phyloP scores from a whole-genome alignment of 2,113 vertebrate species.

The Neomonachus schauinslandi region DNA sequence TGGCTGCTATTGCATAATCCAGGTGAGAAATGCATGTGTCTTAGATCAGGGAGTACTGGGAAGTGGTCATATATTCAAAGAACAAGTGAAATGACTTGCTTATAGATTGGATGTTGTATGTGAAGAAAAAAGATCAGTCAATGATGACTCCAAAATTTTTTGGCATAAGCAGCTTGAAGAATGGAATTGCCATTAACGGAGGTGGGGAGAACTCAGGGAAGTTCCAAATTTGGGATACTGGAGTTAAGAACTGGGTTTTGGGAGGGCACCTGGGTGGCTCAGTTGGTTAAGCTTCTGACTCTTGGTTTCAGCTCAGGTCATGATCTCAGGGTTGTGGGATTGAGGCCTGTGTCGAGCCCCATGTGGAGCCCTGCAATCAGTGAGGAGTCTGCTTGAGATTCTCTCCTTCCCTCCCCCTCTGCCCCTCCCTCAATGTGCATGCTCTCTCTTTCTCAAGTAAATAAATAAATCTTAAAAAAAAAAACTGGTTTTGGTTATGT shows the following conservation, averaged over 20 bases:
- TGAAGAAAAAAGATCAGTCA: not conserved
- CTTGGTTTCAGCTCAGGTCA: not conserved
- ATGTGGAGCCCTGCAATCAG: not conserved
- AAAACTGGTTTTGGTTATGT: not conserved
- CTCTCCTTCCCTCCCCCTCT: not conserved
- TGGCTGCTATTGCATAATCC: not conserved
- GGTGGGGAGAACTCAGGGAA: not conserved
- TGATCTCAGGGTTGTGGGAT: not conserved
- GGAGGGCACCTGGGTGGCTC: not conserved
- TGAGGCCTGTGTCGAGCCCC: not conserved
- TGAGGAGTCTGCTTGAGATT: not conserved
- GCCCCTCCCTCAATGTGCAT: not conserved
- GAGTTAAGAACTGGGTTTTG: not conserved
- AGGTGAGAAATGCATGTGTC: not conserved
- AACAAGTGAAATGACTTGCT: not conserved
- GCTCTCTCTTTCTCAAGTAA: not conserved
- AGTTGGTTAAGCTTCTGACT: not conserved
- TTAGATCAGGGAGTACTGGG: not conserved
- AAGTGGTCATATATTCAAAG: not conserved
- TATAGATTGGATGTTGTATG: not conserved
- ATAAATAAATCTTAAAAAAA: not conserved
- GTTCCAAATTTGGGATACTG: not conserved
- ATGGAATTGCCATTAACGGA: not conserved
- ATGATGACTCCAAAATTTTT: not conserved
- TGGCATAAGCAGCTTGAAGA: not conserved